Evolutionary conservation across 2,113 vertebrate species (phyloP).

Genomic region (Antechinus flavipes): DNA sequence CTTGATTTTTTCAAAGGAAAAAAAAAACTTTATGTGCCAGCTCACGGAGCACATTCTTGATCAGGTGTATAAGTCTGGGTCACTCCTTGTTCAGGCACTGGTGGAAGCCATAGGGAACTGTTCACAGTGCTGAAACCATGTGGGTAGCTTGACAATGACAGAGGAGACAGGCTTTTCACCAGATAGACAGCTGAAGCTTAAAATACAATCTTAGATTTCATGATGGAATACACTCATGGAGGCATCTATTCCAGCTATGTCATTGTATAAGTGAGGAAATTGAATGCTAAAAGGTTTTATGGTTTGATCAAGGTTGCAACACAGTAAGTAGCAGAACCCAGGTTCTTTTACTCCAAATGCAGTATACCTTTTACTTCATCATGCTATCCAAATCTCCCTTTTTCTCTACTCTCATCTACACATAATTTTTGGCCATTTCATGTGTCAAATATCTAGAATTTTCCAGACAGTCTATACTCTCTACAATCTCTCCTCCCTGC

Average conservation of each 20-base stretch:
- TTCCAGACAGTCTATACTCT: neutral
- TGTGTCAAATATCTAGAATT: neutral
- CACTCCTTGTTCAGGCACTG: neutral
- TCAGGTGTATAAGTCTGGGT: neutral
- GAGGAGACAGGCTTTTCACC: neutral
- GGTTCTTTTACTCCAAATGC: rapidly evolving
- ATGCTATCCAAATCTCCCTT: neutral
- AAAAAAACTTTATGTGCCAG: neutral
- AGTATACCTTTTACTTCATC: no score
- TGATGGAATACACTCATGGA: neutral
- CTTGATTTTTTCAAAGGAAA: neutral
- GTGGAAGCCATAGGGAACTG: neutral
- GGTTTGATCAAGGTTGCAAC: neutral
- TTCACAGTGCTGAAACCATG: neutral
- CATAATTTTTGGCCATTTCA: neutral
- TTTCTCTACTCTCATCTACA: neutral
- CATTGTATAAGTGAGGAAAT: neutral
- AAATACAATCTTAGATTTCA: neutral
- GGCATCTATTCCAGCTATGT: neutral
- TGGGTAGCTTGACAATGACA: neutral
- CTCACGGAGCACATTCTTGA: neutral
- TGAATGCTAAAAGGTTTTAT: neutral
- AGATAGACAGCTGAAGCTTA: neutral
- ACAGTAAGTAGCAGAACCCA: rapidly evolving
- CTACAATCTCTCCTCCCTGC: no score